Evolutionary conservation across 2,797 vertebrate species (phyloP).

Genomic region (Leontopithecus rosalia): DNA sequence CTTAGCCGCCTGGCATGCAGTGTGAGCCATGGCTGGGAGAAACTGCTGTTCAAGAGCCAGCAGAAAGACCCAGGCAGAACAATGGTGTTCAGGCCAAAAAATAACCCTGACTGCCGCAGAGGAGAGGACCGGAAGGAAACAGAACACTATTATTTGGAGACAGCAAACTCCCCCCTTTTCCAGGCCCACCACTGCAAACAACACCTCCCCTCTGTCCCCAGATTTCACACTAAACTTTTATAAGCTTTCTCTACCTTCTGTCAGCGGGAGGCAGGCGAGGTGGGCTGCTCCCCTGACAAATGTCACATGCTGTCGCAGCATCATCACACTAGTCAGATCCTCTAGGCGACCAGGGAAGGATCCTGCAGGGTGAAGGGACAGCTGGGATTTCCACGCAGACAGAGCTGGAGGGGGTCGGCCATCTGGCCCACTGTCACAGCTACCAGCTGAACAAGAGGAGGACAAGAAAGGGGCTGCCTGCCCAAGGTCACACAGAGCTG

Average conservation of each 20-base stretch:
- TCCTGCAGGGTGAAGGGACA: not conserved
- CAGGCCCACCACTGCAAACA: not conserved
- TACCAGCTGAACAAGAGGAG: not conserved
- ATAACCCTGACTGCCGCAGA: not conserved
- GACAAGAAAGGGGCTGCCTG: not conserved
- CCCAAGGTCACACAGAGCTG: not conserved
- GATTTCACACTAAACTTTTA: not conserved
- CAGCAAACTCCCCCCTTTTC: not conserved
- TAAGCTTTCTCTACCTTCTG: not conserved
- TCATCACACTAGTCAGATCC: not conserved
- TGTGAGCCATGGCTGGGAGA: not conserved
- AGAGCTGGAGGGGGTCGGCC: not conserved
- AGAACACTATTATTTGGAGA: not conserved
- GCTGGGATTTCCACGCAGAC: not conserved
- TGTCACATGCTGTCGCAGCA: not conserved
- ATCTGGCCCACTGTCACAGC: not conserved
- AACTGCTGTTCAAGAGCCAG: not conserved
- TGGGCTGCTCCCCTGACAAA: not conserved
- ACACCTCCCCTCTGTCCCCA: not conserved
- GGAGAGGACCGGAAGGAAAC: not conserved
- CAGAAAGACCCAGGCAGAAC: not conserved
- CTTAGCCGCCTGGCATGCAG: not conserved
- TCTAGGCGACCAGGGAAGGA: not conserved
- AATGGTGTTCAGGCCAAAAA: not conserved
- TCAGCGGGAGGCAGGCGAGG: not conserved